Evolutionary conservation across 2,888 invertebrate species (phyloP), one percentile per base, ranked within the genome.

Genomic region (Troglohyphantes excavatus): DNA sequence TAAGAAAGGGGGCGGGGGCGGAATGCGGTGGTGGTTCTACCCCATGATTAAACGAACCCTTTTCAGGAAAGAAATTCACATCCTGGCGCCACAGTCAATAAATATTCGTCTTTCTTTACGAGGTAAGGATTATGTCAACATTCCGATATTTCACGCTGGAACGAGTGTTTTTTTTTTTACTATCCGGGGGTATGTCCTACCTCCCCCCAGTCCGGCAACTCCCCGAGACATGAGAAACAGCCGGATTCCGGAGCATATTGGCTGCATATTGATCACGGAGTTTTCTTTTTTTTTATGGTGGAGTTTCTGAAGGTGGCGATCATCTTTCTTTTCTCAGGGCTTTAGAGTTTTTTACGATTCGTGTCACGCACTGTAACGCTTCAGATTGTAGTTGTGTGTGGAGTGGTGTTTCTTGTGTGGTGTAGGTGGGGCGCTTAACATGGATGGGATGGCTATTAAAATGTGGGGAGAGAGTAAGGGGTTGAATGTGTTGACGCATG

Each of bases 51-150:
- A 53, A 78, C 63, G 63, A 39, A 23, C 76, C 76, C 63, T 63
- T 78, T 78, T 39, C 23, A 7, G 63, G 27, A n/a, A 13, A 13
- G 46, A 23, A 21, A 46, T 23, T 9, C 29, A 29, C 27, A 6
- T n/a, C 59, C 21, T 19, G 27, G 19, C 27, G 21, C 43, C 23
- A 19, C 72, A 21, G 43, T 72, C 72, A 19, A 75, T 75, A 75
- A 75, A 75, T 59, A 59, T 59, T 59, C 29, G 72, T 23, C 46
- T 19, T 23, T 13, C 46, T 46, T 29, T 46, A 72, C 46, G 27
- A 59, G 46, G 61, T 26, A 23, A 39, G 76, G 65, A 78, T 78
- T 78, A 78, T 78, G 76, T 78, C 76, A 78, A 78, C 76, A 78
- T 39, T 63, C 43, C 63, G 9, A 78, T 78, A 78, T 78, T 78